phyloP scores from a whole-genome alignment of 2,888 invertebrate species.

The Nephrotoma guestfalica region DNA sequence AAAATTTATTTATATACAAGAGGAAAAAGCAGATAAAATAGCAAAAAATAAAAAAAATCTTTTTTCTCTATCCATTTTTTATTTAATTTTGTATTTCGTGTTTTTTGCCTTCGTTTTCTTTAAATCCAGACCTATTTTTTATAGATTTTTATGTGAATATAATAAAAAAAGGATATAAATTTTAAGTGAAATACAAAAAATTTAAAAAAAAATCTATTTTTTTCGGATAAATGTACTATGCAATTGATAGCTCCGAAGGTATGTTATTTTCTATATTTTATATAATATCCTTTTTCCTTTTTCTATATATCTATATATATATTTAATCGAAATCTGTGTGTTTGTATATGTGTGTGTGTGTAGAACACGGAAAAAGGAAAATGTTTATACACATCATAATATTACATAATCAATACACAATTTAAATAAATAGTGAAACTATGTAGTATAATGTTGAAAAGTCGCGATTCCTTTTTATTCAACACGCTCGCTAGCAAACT shows the following conservation, averaged over 20 bases:
- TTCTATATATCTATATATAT: not conserved
- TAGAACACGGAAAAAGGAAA: not conserved
- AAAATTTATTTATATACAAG: not conserved
- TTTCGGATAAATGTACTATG: conserved; percentile 30
- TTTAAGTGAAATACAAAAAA: conserved; percentile 2
- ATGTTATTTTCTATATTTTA: conserved; percentile 13
- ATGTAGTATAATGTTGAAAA: not conserved
- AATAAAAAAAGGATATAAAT: conserved; percentile 1
- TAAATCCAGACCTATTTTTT: not conserved
- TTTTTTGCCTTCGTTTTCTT: not conserved
- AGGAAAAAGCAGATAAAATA: not conserved
- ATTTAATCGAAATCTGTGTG: not conserved
- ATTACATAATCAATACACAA: not conserved
- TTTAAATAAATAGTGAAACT: not conserved
- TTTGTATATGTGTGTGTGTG: not conserved
- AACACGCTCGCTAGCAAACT: not conserved
- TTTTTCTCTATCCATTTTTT: not conserved
- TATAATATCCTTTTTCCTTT: not conserved
- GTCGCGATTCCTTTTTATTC: not conserved
- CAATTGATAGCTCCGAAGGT: conserved; percentile 33
- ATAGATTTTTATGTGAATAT: not conserved
- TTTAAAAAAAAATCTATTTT: not conserved
- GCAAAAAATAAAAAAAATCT: not conserved
- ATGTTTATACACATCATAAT: not conserved
- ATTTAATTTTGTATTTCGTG: not conserved